phyloP scores from a whole-genome alignment of 2,113 vertebrate genomes.

The Tupaia tana region DNA sequence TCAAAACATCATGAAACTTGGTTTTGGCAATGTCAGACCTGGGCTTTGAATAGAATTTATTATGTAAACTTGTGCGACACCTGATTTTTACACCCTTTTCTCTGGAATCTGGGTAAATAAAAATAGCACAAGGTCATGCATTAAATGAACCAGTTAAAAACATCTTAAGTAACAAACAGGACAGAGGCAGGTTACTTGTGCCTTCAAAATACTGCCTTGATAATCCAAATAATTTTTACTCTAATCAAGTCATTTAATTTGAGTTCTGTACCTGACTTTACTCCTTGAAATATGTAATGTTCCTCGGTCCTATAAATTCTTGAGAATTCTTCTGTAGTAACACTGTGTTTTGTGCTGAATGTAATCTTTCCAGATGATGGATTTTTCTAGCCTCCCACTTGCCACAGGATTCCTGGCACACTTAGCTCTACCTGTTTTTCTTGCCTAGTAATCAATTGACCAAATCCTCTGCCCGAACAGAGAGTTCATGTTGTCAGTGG shows the following conservation, averaged over 20 bases:
- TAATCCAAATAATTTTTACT: slow-evolving; percentile 19
- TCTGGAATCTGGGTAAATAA: slow-evolving; percentile 53
- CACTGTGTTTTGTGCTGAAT: slow-evolving; percentile 15
- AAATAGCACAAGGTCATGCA: slow-evolving; percentile 16
- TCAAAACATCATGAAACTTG: slow-evolving; percentile 37
- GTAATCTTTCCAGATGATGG: slow-evolving; percentile 1
- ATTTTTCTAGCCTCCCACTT: not conserved
- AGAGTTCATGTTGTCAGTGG: not conserved
- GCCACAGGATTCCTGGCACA: not conserved
- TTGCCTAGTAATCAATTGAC: not conserved
- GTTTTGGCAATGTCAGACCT: slow-evolving; percentile 20
- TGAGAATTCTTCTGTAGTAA: slow-evolving; percentile 26
- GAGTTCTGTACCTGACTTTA: slow-evolving; percentile 31
- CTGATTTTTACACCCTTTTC: slow-evolving; percentile 33
- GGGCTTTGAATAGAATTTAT: slow-evolving; percentile 27
- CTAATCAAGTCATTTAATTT: slow-evolving; percentile 36
- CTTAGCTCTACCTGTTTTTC: not conserved
- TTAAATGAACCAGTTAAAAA: slow-evolving; percentile 46
- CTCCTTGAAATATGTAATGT: slow-evolving; percentile 30
- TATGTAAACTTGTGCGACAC: slow-evolving; percentile 24
- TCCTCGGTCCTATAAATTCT: not conserved
- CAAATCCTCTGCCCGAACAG: slow-evolving; percentile 5
- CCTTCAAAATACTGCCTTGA: not conserved
- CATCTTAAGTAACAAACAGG: slow-evolving; percentile 19
- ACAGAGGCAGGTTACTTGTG: not conserved